Evolutionary conservation across 2,888 invertebrate genomes (phyloP), one percentile per base, ranked within the genome.

Genomic region (Spatulosminthurus flaviceps): DNA sequence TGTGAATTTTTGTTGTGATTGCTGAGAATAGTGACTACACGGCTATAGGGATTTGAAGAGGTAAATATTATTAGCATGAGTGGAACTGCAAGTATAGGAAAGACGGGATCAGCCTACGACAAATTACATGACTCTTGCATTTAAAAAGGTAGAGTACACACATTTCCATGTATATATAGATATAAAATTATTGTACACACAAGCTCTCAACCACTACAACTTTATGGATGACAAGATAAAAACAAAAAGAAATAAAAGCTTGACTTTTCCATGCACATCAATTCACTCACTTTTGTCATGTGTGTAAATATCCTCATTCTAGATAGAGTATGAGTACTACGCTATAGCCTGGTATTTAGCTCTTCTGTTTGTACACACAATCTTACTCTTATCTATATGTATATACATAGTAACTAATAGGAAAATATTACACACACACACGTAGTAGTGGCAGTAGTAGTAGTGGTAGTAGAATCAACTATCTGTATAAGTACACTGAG

Each of bases 161-260:
- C 16, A 2, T 2, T 51, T 5, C 2, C 5, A 2, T 19, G 19
- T 51, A 51, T 2, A 51, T n/a, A n/a, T n/a, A n/a, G n/a, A n/a
- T n/a, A n/a, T n/a, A n/a, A n/a, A n/a, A n/a, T n/a, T n/a, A 19
- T n/a, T 51, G 51, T n/a, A 51, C 16, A n/a, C n/a, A 51, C 16
- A 51, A 19, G 16, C 51, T 16, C 16, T 13, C 16, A n/a, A n/a
- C n/a, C n/a, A 2, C 51, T 51, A n/a, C 51, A 51, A 24, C 26
- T 64, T 64, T 64, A 22, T 42, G 71, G 71, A 43, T 71, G 71
- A 43, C 42, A 71, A 42, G 42, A 43, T 71, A 71, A 71, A 71
- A 71, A 71, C 71, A 71, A 71, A 71, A 42, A 21, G 66, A 29
- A 69, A 26, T 26, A 69, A 69, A 69, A 69, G 11, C 69, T 29